A percentile compares a stretch with the other conserved stretches of the same genome.
Evolutionary conservation across 2,888 invertebrate genomes (phyloP).

Genomic region (Drosophila fulvimacula): DNA sequence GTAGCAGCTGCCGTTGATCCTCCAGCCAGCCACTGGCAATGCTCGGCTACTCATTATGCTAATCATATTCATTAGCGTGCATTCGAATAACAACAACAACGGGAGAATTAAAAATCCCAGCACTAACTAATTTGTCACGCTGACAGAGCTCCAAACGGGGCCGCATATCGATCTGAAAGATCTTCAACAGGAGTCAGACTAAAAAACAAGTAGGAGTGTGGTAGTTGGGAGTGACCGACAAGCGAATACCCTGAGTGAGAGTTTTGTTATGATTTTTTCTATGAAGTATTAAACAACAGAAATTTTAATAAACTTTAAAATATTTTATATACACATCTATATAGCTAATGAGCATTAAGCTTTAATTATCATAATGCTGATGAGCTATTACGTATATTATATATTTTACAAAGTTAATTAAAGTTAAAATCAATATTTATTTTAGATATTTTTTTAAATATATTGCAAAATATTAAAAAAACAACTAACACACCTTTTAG

Average conservation of each 20-base stretch:
- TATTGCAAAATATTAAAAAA: no score
- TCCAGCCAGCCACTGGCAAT: constrained; percentile 5
- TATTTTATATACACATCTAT: no score
- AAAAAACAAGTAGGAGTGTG: neutral
- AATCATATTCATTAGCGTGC: constrained; percentile 73
- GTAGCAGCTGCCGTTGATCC: constrained; percentile 36
- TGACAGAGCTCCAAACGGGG: constrained; percentile 25
- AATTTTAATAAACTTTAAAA: no score
- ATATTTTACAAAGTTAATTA: no score
- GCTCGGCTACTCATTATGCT: constrained; percentile 65
- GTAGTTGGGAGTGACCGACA: neutral
- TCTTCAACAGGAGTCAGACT: constrained; percentile 36
- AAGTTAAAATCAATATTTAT: no score
- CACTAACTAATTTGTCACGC: constrained; percentile 70
- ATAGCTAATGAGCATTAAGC: no score
- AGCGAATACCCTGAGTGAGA: neutral
- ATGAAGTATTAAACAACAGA: no score
- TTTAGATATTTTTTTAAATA: no score
- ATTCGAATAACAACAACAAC: constrained; percentile 30
- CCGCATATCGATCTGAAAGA: constrained; percentile 55
- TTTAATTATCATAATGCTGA: no score
- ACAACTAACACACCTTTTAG: no score
- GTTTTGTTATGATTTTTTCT: no score
- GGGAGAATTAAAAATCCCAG: constrained; percentile 20
- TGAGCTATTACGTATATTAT: no score